Conservation (phyloP, 1,140 invertebrate species). For the Mercenaria mercenaria region DNA sequence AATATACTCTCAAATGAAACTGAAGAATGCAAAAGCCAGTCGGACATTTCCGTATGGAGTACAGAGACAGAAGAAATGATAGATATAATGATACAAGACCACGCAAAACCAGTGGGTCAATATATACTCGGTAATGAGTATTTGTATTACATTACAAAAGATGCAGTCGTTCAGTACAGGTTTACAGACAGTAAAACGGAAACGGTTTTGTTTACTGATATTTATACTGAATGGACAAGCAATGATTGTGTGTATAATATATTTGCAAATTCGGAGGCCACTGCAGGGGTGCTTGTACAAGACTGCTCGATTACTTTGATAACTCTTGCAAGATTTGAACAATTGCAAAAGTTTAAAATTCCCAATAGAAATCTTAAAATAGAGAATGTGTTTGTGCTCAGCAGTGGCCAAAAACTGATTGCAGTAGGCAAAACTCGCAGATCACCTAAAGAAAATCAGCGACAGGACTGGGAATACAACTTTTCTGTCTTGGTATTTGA, state of each 20-base stretch:
- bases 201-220: neutral
- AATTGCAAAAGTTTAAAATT: neutral
- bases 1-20: slow-evolving; percentile 46
- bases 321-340: neutral
- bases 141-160: neutral
- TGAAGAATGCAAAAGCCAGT: neutral
- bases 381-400: neutral
- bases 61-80: neutral
- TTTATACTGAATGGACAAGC: neutral
- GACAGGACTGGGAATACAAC: neutral
- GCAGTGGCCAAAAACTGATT: neutral
- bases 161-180: neutral
- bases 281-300: neutral
- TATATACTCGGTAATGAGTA: neutral
- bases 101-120: neutral
- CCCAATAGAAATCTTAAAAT: neutral
- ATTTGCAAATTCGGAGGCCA: neutral
- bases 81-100: neutral
- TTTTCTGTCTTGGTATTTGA: neutral
- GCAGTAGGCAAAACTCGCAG: neutral
- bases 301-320: neutral
- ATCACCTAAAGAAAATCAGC: no score
- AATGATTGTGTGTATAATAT: neutral
- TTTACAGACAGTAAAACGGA: neutral
- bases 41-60: neutral